Evolutionary conservation across 2,113 vertebrate genomes (phyloP), one percentile per base, ranked within the genome.

Genomic region (Tricholaema leucomelas): DNA sequence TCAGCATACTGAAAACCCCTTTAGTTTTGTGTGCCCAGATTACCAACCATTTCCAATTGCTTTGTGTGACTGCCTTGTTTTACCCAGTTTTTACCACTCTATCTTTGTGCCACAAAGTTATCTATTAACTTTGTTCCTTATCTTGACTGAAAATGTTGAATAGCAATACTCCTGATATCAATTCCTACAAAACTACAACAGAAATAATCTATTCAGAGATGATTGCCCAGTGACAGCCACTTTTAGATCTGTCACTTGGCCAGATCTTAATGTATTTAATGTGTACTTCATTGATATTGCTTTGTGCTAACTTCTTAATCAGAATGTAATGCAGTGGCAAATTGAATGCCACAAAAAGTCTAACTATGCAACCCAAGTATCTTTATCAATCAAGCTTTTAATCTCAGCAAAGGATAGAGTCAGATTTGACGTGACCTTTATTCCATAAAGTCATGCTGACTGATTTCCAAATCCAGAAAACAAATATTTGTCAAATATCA

Each of bases 191-290:
- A 90, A 86, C 58, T 78, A 23, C 74, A 94, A 81, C 28, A 87
- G 88, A 81, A 92, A 93, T 31, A 89, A 91, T 84, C 48, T 38
- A 86, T 95, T 88, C 88, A 65, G 70, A 90, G 35, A 90, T 58
- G 88, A 93, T 36, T 94, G 88, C 13, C 27, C 7, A 48, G 16
- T 90, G 91, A 90, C 85, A 92, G 76, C 80, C 61, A 81, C 85
- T 94, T 91, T 72, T 67, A 88, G 48, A 88, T 83, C 76, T 95
- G 94, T 94, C 95, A 91, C 69, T 75, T 64, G 66, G 92, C 93
- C 95, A 95, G 91, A 61, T 40, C 90, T 91, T 96, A 96, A 96
- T 94, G 94, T 91, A 91, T 90, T 95, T 95, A 81, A 91, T 81
- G 80, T 95, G 85, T 92, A 81, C 91, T 64, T 91, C 90, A 91